Base-by-base conservation (phyloP, 92 coral and sea anemone genomes). In the Epizoanthus ramosus region DNA sequence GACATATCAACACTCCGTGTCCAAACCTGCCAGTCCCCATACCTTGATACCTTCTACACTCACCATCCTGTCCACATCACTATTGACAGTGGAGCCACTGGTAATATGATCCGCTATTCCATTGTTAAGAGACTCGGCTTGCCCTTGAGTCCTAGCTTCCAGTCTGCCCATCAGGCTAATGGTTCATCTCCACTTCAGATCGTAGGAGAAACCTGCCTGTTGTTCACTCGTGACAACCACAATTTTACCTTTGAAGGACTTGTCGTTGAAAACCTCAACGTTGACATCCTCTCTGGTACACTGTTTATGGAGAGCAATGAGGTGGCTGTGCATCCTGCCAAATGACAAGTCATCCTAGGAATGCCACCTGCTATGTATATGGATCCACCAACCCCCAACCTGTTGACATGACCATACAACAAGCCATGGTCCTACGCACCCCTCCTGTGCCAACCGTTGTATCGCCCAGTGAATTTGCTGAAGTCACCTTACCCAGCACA, bases 31-130 rank as follows among this genome's bases (percentile, higher is more conserved):
- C 70, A 85, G 80, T 89, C 92, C 22, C 89, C 89, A 18, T 85
- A 89, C 74, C 21, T 89, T 14, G 92, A 89, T 59, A 56, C 31
- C 35, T 89, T 89, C 74, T 53, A 80, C 39, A 28, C 76, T 28
- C 89, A 89, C 53, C 89, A 85, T 71, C 57, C 84, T 1, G 68
- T 79, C 43, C 79, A 84, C 52, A 68, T 86, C 37, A 75, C 85
- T 57, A 58, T 90, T 35, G 85, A 83, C 84, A 90, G 93, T 64
- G 88, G 88, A 50, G 88, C 90, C 59, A 90, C 90, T 35, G 90
- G 90, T 35, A 87, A 90, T 60, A 83, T 87, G 88, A 83, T 87
- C 15, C 85, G 83, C 71, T 85, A 74, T 54, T 67, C 93, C 47
- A 72, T 81, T 57, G 88, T 76, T 18, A 45, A 74, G n/a, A 83